Evolutionary conservation across 2,113 vertebrate genomes (phyloP), one percentile per base, ranked within the genome.

Genomic region (Osmerus eperlanus): DNA sequence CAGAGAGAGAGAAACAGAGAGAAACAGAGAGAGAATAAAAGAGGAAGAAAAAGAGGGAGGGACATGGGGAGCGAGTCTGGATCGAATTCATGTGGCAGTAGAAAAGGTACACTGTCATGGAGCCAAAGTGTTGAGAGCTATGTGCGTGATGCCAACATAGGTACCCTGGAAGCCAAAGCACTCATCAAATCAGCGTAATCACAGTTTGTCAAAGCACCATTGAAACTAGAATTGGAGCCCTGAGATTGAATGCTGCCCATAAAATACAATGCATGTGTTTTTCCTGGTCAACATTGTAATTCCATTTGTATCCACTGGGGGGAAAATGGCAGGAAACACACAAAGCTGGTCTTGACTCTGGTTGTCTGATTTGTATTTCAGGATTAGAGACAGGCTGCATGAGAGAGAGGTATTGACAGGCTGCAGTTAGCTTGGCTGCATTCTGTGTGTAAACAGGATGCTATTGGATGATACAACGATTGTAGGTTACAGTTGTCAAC

Each of bases 161-260:
- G 71, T 73, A 67, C 15, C 16, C 21, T 32, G 55, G 19, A 58
- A 56, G 66, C 76, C 72, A 72, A 69, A 71, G 56, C 71, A 60
- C 67, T 75, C 77, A 61, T 73, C 62, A 82, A 72, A 80, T 73
- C 70, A 70, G 74, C 73, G 67, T 68, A 74, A 75, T 75, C 71
- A 64, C 16, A 61, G 61, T 72, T 60, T 81, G 79, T 75, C 72
- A 77, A 74, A 65, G 72, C 59, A 77, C 72, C 77, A 32, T 60
- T 53, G 12, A 67, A 74, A 74, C 68, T 76, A 68, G 63, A 72
- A 63, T 77, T 78, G 72, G 54, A 65, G 18, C 4, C 23, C 15
- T 79, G 66, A 81, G 82, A 82, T 79, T 47, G n/a, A 12, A 47
- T 14, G 64, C 36, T 65, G 16, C 18, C 47, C 36, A 36, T 19